These are phyloP conservation scores for Brenthis ino DNA, from an alignment of 2,888 invertebrate species.

Conservation along the genomic window DNA sequence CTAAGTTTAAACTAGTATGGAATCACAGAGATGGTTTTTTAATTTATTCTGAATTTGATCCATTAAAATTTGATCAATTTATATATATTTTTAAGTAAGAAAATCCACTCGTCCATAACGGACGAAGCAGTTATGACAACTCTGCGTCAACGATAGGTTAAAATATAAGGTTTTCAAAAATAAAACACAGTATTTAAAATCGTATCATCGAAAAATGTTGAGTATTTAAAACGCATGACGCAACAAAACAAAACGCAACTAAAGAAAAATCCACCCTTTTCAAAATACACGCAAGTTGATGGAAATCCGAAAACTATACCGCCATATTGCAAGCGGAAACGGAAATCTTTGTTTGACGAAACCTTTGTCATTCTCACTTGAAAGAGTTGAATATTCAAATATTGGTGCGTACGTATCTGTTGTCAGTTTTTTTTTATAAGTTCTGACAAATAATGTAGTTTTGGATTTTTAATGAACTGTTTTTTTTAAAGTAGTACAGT, in stretches of 20 bases:
- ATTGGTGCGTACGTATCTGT: slow-evolving; percentile 21
- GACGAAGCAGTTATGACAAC: no score
- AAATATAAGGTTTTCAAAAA: not conserved
- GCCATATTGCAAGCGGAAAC: slow-evolving; percentile 64
- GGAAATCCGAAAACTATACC: slow-evolving; percentile 39
- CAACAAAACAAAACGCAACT: not conserved
- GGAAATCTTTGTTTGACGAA: slow-evolving; percentile 59
- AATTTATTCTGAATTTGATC: no score
- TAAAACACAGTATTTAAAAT: not conserved
- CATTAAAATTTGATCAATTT: no score
- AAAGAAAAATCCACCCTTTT: slow-evolving; percentile 8
- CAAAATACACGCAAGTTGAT: slow-evolving; percentile 31
- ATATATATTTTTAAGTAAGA: no score
- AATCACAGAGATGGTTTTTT: no score
- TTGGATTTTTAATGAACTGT: no score
- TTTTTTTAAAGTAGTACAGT: no score
- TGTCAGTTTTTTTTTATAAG: slow-evolving; percentile 5
- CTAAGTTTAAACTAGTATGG: no score
- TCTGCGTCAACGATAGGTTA: no score
- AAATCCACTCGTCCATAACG: no score
- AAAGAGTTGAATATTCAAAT: slow-evolving; percentile 25
- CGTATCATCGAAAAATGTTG: not conserved
- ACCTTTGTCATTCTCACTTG: slow-evolving; percentile 41
- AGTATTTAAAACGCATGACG: slow-evolving; percentile 7
- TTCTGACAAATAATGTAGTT: not conserved